phyloP scores from a whole-genome alignment of 1,140 invertebrate species.

The Bradysia coprophila region DNA sequence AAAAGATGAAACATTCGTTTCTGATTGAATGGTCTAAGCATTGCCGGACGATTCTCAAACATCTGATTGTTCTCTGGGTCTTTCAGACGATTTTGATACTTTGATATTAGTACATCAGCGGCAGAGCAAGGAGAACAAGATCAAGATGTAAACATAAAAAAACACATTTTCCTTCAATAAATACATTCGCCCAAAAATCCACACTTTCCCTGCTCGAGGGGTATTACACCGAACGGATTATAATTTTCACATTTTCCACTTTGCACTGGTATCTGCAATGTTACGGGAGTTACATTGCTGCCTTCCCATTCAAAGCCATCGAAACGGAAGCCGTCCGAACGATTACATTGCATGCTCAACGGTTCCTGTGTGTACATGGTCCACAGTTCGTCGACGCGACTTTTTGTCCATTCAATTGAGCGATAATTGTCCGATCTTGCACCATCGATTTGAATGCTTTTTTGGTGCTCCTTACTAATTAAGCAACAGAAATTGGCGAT shows the following conservation, averaged over 20 bases:
- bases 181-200: constrained; percentile 23
- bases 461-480: constrained; percentile 30
- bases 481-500: constrained; percentile 34
- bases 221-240: constrained; percentile 22
- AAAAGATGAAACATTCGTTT: no score
- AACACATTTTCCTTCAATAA: constrained; percentile 31
- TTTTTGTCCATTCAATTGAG: constrained; percentile 65
- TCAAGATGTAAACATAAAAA: no score
- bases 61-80: no score
- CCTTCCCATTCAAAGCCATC: constrained; percentile 18
- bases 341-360: constrained; percentile 91
- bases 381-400: constrained; percentile 48
- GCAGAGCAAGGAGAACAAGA: no score
- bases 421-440: constrained; percentile 55
- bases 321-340: constrained; percentile 68
- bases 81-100: no score
- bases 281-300: constrained; percentile 15
- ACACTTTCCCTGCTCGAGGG: constrained; percentile 20
- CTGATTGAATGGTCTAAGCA: no score
- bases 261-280: constrained; percentile 21
- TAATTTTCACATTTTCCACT: constrained; percentile 19
- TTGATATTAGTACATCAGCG: no score
- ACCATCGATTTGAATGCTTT: constrained; percentile 14
- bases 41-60: no score
- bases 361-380: constrained; percentile 69